Conservation (phyloP, 2,797 vertebrate genomes). For the Anniella stebbinsi region DNA sequence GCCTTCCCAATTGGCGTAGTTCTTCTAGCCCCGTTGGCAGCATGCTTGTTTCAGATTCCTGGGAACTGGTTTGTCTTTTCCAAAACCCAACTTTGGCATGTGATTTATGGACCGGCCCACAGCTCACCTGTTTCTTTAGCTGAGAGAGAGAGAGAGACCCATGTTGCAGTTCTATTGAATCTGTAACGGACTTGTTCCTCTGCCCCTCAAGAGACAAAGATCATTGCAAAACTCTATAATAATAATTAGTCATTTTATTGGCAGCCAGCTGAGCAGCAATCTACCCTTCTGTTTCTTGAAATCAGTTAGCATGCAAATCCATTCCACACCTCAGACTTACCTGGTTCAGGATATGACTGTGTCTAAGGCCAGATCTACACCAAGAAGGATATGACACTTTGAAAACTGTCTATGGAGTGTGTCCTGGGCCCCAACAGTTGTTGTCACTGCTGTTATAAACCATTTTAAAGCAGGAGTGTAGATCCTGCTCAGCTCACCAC, state of each 20-base stretch:
- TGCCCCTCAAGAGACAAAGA: background rate
- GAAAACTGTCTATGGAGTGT: too few relatives aligned
- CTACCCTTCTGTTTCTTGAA: too few relatives aligned
- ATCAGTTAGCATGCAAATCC: too few relatives aligned
- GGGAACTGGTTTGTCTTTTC: background rate
- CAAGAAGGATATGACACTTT: too few relatives aligned
- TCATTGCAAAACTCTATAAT: background rate
- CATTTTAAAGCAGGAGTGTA: too few relatives aligned
- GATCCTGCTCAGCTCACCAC: too few relatives aligned
- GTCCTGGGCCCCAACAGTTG: too few relatives aligned
- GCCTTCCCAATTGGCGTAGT: accelerated
- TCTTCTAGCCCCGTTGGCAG: background rate
- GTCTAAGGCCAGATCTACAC: too few relatives aligned
- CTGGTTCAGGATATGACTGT: background rate
- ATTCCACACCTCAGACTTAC: too few relatives aligned
- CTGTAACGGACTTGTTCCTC: background rate
- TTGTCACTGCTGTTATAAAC: too few relatives aligned
- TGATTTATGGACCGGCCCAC: background rate
- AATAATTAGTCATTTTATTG: background rate
- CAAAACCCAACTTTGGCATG: accelerated
- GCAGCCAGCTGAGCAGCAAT: background rate
- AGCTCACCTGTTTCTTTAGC: slow-evolving; percentile 19
- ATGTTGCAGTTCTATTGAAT: accelerated
- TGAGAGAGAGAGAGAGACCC: slow-evolving; percentile 39
- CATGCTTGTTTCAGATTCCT: background rate